Conservation (phyloP, 2,113 vertebrate genomes). For the Brachyhypopomus gauderio region DNA sequence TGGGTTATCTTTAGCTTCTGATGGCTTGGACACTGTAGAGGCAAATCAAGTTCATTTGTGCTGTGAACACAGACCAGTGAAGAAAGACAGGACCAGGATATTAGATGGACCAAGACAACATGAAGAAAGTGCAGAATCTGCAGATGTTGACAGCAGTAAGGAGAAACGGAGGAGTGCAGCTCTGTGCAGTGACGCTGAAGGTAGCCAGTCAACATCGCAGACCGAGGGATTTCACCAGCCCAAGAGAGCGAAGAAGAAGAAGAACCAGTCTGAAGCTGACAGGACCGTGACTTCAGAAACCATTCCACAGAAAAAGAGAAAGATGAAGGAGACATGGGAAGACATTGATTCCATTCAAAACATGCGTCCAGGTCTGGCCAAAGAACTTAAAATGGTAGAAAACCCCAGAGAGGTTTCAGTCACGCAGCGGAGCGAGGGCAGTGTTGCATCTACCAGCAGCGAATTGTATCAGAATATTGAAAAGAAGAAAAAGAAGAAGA, state of each 20-base stretch:
- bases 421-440: not conserved
- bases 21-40: not conserved
- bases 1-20: not conserved
- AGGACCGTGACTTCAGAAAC: slow-evolving; percentile 30
- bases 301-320: not conserved
- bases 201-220: not conserved
- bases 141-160: not conserved
- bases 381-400: too few species aligned
- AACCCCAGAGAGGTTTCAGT: too few species aligned
- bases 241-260: slow-evolving; percentile 26
- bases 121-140: not conserved
- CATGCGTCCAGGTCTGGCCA: too few species aligned
- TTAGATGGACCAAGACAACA: not conserved
- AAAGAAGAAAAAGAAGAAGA: slow-evolving; percentile 40
- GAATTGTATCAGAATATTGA: not conserved
- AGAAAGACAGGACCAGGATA: not conserved
- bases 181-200: not conserved
- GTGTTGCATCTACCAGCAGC: too few species aligned
- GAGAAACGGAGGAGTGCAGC: not conserved
- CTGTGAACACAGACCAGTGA: not conserved
- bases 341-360: not conserved
- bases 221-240: not conserved
- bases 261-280: not conserved
- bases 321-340: slow-evolving; percentile 5
- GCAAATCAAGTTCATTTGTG: not conserved